Evolutionary conservation across 2,113 vertebrate genomes (phyloP).

Genomic region (Excalfactoria chinensis): DNA sequence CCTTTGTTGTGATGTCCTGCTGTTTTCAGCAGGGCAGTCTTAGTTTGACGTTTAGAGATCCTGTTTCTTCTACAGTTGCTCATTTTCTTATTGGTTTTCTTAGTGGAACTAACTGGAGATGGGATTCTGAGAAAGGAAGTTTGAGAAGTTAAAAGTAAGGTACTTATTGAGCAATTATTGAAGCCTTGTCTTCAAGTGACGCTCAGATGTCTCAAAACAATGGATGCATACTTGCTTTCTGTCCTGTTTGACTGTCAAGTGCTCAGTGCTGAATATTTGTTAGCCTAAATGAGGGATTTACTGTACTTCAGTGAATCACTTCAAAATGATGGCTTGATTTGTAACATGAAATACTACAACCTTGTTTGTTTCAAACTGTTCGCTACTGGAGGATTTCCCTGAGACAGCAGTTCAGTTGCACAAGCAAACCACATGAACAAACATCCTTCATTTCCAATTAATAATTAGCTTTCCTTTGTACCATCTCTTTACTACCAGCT

Average conservation of each 20-base stretch:
- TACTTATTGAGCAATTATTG: not conserved
- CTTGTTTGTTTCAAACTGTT: not conserved
- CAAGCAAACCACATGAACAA: not conserved
- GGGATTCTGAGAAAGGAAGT: not conserved
- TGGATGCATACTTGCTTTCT: not conserved
- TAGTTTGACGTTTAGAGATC: not conserved
- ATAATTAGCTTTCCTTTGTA: not conserved
- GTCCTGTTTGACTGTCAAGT: not conserved
- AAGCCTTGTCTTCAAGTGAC: not conserved
- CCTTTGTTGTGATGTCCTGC: not conserved
- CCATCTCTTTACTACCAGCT: not conserved
- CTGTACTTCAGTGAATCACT: not conserved
- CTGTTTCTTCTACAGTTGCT: not conserved
- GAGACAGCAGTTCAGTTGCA: not conserved
- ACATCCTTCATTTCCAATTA: not conserved
- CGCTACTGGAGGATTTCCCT: not conserved
- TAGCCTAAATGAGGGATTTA: not conserved
- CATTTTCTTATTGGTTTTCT: not conserved
- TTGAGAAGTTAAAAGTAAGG: not conserved
- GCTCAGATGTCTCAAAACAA: not conserved
- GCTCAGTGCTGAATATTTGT: not conserved
- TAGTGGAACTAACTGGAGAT: not conserved
- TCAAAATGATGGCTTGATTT: not conserved
- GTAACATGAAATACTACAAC: accelerated
- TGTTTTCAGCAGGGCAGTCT: not conserved